phyloP scores from a whole-genome alignment of 2,888 invertebrate genomes.

The Aproaerema taeniolella region DNA sequence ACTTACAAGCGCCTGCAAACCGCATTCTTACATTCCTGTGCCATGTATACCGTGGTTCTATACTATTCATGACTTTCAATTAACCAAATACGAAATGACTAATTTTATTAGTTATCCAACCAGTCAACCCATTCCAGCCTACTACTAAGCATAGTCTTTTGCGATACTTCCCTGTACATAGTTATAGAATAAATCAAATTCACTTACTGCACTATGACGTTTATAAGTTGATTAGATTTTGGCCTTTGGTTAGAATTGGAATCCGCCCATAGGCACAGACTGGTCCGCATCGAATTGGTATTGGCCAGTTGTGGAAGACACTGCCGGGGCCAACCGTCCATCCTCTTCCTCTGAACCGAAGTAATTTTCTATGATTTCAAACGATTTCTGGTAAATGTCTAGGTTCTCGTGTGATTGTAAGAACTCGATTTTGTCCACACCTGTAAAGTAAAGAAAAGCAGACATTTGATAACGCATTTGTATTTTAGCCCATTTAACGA shows the following conservation, averaged over 20 bases:
- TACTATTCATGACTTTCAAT: no score
- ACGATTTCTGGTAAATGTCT: conserved; percentile 98
- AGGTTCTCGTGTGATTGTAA: conserved; percentile 97
- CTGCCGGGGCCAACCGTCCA: conserved; percentile 85
- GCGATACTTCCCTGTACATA: no score
- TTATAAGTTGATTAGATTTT: conserved; percentile 17
- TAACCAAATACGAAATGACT: no score
- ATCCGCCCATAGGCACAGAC: conserved; percentile 85
- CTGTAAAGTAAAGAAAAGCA: conserved; percentile 69
- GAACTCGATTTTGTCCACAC: conserved; percentile 98
- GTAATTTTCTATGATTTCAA: conserved; percentile 96
- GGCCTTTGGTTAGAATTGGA: conserved; percentile 82
- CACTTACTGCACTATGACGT: conserved; percentile 40
- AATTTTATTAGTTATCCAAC: background rate
- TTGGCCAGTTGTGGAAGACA: conserved; percentile 85
- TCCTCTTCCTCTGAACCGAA: conserved; percentile 96
- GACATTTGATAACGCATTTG: no score
- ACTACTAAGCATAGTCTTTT: no score
- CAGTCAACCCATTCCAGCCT: background rate
- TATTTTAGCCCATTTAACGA: no score
- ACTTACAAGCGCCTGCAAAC: no score
- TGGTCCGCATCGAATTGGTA: conserved; percentile 85
- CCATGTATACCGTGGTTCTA: no score
- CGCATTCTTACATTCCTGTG: no score
- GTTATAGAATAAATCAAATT: conserved; percentile 11